Evolutionary conservation across 2,888 invertebrate genomes (phyloP).

Genomic region (Agrochola macilenta): DNA sequence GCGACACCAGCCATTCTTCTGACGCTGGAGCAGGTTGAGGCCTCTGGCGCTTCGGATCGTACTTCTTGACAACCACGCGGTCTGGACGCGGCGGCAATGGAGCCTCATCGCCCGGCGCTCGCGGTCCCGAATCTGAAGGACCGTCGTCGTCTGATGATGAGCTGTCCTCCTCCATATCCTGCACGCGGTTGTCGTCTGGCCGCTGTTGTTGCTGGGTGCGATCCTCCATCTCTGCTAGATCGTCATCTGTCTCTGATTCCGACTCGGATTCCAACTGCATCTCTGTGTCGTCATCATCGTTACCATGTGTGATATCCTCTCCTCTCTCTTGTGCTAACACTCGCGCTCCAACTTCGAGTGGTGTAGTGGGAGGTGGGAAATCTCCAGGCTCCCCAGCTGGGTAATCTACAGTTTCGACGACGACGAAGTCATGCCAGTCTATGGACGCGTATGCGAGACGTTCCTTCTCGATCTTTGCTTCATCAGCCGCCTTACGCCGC

Average conservation of each 20-base stretch:
- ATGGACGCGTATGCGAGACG: slow-evolving; percentile 99
- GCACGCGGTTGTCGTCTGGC: slow-evolving; percentile 91
- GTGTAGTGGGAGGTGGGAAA: slow-evolving; percentile 99
- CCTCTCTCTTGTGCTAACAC: slow-evolving; percentile 95
- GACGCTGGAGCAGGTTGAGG: slow-evolving; percentile 91
- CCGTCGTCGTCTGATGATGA: slow-evolving; percentile 89
- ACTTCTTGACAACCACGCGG: slow-evolving; percentile 98
- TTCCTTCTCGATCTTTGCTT: slow-evolving; percentile 98
- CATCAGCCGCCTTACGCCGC: slow-evolving; percentile 97
- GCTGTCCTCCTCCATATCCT: slow-evolving; percentile 98
- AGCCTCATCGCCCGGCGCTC: slow-evolving; percentile 87
- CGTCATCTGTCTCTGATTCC: slow-evolving; percentile 88
- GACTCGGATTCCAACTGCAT: slow-evolving; percentile 97
- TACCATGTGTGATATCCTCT: slow-evolving; percentile 91
- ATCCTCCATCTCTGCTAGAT: slow-evolving; percentile 93
- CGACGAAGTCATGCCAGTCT: slow-evolving; percentile 99
- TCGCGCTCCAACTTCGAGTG: slow-evolving; percentile 98
- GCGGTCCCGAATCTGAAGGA: slow-evolving; percentile 72
- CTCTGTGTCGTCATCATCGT: slow-evolving; percentile 94
- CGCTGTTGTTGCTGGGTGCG: slow-evolving; percentile 84
- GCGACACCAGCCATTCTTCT: slow-evolving; percentile 98
- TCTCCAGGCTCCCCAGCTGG: slow-evolving; percentile 98
- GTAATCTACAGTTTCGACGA: slow-evolving; percentile 99
- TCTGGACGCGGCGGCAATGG: slow-evolving; percentile 97
- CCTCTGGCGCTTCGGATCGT: slow-evolving; percentile 95